Evolutionary conservation across 2,888 invertebrate species (phyloP).

Genomic region (Nemapogon koenigi): DNA sequence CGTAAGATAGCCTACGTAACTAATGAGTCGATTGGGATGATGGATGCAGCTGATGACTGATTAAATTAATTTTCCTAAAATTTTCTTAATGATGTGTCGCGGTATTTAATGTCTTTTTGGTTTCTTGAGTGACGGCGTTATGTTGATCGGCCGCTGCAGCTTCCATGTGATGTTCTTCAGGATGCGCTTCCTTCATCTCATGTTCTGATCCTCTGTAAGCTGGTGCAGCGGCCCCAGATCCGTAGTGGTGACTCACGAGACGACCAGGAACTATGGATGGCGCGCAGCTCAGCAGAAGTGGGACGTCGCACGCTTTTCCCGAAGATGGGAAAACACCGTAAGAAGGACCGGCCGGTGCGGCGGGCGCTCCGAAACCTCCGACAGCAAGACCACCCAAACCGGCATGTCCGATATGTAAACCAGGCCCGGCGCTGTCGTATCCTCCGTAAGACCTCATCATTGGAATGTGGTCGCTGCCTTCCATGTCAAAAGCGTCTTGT

Average conservation of each 20-base stretch:
- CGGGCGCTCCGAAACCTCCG: constrained; percentile 16
- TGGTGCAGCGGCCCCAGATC: constrained; percentile 11
- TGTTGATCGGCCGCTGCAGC: constrained; percentile 2
- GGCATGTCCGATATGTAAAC: constrained; percentile 2
- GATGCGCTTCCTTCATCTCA: constrained; percentile 19
- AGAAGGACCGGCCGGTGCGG: constrained; percentile 24
- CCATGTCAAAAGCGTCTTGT: constrained; percentile 35
- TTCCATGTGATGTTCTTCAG: constrained; percentile 21
- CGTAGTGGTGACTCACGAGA: constrained; percentile 25
- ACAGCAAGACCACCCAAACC: constrained; percentile 14
- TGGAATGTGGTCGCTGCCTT: constrained; percentile 29
- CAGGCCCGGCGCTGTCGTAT: constrained; percentile 19
- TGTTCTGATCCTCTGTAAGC: constrained; percentile 29
- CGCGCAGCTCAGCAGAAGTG: constrained; percentile 45
- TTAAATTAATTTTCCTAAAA: too few relatives aligned
- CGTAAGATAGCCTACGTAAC: too few relatives aligned
- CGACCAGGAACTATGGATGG: constrained; percentile 39
- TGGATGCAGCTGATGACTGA: too few relatives aligned
- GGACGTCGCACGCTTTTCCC: constrained; percentile 36
- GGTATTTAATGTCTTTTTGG: too few relatives aligned
- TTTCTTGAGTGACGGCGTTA: too few relatives aligned
- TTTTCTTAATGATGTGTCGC: too few relatives aligned
- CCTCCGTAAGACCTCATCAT: constrained; percentile 29
- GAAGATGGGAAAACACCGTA: constrained; percentile 42
- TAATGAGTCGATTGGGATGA: too few relatives aligned